Percentiles rank a stretch among this genome's conserved stretches.
Conservation (phyloP, 2,113 vertebrate genomes). For the Scomber japonicus region DNA sequence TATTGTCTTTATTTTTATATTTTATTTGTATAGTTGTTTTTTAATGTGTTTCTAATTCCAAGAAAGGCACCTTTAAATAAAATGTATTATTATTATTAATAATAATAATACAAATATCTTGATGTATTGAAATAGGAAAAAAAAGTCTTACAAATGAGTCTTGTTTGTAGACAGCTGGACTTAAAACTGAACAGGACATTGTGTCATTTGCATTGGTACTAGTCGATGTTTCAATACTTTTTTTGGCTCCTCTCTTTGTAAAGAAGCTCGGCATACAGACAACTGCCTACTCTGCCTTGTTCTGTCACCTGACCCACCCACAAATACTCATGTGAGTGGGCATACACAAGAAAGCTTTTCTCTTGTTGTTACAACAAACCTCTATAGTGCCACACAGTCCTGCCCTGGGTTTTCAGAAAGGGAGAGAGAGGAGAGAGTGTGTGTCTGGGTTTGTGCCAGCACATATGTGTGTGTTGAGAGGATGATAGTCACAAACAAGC, state of each 20-base stretch:
- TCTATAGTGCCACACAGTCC: conserved; percentile 18
- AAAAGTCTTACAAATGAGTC: neutral
- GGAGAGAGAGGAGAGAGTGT: conserved; percentile 4
- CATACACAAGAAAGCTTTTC: conserved; percentile 58
- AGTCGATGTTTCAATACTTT: neutral
- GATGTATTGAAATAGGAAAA: neutral
- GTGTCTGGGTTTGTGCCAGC: neutral
- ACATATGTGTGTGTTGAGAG: neutral
- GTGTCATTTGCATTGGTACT: neutral
- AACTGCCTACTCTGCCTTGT: conserved; percentile 16
- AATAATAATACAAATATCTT: neutral
- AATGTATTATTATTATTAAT: too few species aligned
- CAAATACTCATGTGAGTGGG: conserved; percentile 48
- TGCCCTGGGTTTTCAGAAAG: neutral
- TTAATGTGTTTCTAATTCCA: too few species aligned
- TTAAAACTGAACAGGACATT: neutral
- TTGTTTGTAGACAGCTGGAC: neutral
- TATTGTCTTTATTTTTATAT: too few species aligned
- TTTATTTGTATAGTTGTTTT: too few species aligned
- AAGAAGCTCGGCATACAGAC: conserved; percentile 14
- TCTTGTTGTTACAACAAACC: conserved; percentile 54
- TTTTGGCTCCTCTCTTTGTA: conserved; percentile 9
- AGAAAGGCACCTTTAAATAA: too few species aligned
- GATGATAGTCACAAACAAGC: neutral
- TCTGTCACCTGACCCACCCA: conserved; percentile 55